Percentiles rank a stretch among this genome's conserved stretches.
Conservation (phyloP, 2,888 invertebrate genomes). For the Calliscelio sp. region DNA sequence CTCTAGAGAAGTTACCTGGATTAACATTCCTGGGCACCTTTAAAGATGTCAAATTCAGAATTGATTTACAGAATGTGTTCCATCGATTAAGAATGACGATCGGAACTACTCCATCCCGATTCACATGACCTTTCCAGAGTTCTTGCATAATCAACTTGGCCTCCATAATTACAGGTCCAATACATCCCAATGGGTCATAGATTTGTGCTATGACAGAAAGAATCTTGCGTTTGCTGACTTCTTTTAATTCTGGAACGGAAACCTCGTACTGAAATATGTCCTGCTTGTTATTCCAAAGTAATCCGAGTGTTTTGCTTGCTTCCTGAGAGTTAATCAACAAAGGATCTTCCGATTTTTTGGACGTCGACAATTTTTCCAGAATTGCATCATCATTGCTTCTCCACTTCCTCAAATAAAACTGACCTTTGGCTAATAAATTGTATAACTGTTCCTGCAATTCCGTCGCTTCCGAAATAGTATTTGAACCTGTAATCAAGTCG, state of each 20-base stretch:
- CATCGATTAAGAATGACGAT: neutral
- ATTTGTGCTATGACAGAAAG: constrained; percentile 7
- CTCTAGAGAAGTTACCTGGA: neutral
- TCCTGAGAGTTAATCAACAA: constrained; percentile 20
- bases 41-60: neutral
- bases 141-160: constrained; percentile 30
- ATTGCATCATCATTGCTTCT: constrained; percentile 14
- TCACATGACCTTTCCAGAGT: constrained; percentile 17
- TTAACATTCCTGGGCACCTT: constrained; percentile 2
- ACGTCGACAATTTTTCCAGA: neutral
- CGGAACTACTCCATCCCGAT: constrained; percentile 40
- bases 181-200: constrained; percentile 22
- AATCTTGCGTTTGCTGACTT: neutral
- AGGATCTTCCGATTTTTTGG: neutral
- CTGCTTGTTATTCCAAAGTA: neutral
- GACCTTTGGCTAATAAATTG: neutral
- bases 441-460: neutral
- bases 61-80: neutral
- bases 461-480: neutral
- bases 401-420: constrained; percentile 62
- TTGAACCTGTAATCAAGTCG: neutral
- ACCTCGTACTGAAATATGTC: neutral
- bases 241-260: neutral
- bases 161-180: constrained; percentile 34
- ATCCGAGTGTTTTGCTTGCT: constrained; percentile 50